These are phyloP conservation scores for Eubasilissa regina DNA, from an alignment of 1,140 invertebrate species.

Conservation along the genomic window DNA sequence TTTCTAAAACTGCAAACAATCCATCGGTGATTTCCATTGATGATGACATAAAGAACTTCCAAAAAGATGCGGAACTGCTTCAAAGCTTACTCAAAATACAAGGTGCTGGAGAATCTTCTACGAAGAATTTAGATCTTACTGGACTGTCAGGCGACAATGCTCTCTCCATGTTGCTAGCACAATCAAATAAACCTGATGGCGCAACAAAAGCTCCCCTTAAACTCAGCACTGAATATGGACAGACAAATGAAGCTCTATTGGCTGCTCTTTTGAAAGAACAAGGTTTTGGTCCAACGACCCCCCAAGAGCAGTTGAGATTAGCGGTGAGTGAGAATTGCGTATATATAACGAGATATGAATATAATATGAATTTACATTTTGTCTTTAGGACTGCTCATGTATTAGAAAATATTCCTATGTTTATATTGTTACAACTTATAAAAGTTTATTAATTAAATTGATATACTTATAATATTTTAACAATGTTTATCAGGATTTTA, in stretches of 20 bases:
- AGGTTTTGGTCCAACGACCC: slow-evolving; percentile 78
- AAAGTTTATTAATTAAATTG: no score
- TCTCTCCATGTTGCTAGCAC: slow-evolving; percentile 65
- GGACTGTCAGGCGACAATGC: slow-evolving; percentile 69
- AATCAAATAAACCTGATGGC: slow-evolving; percentile 63
- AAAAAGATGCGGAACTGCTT: slow-evolving; percentile 69
- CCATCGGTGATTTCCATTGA: slow-evolving; percentile 64
- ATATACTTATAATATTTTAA: no score
- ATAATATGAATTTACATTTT: no score
- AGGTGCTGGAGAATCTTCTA: slow-evolving; percentile 67
- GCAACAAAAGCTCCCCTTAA: slow-evolving; percentile 67
- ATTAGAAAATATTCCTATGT: no score
- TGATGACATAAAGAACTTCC: slow-evolving; percentile 66
- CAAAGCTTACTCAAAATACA: slow-evolving; percentile 70
- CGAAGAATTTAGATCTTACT: slow-evolving; percentile 53
- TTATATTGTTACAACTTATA: no score
- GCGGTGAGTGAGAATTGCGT: slow-evolving; percentile 70
- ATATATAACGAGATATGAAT: no score
- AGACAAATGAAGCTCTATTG: slow-evolving; percentile 78
- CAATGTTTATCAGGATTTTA: no score
- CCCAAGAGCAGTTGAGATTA: slow-evolving; percentile 75
- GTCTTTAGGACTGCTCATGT: no score
- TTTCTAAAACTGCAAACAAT: slow-evolving; percentile 27
- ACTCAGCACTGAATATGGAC: slow-evolving; percentile 72
- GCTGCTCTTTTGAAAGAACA: slow-evolving; percentile 78